These are phyloP conservation scores for Calephelis virginiensis DNA, from an alignment of 1,140 invertebrate genomes.

Conservation along the genomic window DNA sequence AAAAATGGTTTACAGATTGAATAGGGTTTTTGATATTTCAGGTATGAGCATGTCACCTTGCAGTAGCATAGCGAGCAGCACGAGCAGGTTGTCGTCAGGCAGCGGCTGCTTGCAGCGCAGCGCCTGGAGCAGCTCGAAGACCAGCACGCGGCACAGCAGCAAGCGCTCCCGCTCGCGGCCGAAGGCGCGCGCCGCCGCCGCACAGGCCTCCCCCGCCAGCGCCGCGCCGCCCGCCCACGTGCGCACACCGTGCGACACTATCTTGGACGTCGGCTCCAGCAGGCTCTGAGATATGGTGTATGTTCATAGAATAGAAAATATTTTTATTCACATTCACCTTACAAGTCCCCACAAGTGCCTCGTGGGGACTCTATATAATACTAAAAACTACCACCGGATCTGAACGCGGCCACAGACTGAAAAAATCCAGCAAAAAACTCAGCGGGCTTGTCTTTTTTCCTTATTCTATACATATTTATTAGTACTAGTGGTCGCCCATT, in stretches of 20 bases:
- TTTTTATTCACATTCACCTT: too few species aligned
- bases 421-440: too few species aligned
- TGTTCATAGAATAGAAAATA: too few species aligned
- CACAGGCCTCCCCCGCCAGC: slow-evolving; percentile 92
- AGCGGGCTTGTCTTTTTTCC: too few species aligned
- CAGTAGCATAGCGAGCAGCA: slow-evolving; percentile 92
- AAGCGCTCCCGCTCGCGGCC: slow-evolving; percentile 95
- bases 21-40: not conserved
- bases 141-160: slow-evolving; percentile 91
- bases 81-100: slow-evolving; percentile 95
- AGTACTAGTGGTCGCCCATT: too few species aligned
- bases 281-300: slow-evolving; percentile 63
- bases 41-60: slow-evolving; percentile 79
- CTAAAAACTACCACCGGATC: too few species aligned
- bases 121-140: slow-evolving; percentile 96
- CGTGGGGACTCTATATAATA: too few species aligned
- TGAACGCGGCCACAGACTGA: too few species aligned
- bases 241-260: slow-evolving; percentile 94
- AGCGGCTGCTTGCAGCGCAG: slow-evolving; percentile 96
- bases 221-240: slow-evolving; percentile 91
- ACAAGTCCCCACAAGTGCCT: too few species aligned
- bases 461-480: too few species aligned
- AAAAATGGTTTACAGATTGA: not conserved
- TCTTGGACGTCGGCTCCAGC: slow-evolving; percentile 97
- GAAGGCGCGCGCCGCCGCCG: slow-evolving; percentile 92